Evolutionary conservation across 2,113 vertebrate genomes (phyloP).

Genomic region (Callionymus lyra): DNA sequence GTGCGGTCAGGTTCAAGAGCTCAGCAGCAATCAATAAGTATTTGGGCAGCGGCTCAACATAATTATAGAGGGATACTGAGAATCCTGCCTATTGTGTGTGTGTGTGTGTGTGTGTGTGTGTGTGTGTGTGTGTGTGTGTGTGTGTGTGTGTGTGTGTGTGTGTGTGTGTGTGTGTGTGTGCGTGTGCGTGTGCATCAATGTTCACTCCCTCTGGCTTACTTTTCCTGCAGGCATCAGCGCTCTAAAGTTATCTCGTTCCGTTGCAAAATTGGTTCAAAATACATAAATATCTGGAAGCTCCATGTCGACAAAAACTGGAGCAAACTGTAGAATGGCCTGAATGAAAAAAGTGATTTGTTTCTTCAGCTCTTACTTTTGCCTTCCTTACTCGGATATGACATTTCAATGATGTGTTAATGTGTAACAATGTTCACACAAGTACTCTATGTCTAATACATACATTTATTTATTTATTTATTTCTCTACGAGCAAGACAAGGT

Average conservation of each 20-base stretch:
- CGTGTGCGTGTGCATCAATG: not conserved
- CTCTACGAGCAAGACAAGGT: no score
- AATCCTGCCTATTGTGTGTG: slow-evolving; percentile 23
- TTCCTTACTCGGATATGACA: no score
- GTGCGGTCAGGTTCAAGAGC: slow-evolving; percentile 27
- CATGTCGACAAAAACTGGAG: no score
- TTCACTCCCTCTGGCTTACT: slow-evolving; percentile 1
- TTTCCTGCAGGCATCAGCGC: slow-evolving; percentile 7
- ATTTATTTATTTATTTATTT: no score
- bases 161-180: slow-evolving; percentile 1
- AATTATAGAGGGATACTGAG: slow-evolving; percentile 53
- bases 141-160: slow-evolving; percentile 7
- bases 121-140: slow-evolving; percentile 18
- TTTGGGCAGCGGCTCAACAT: slow-evolving; percentile 56
- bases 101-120: slow-evolving; percentile 11
- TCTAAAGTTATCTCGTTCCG: slow-evolving; percentile 5
- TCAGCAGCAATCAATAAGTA: slow-evolving; percentile 52
- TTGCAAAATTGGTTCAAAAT: slow-evolving; percentile 6
- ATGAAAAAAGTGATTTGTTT: no score
- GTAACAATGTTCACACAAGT: no score
- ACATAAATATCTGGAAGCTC: slow-evolving; percentile 1
- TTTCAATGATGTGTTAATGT: no score
- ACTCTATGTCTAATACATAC: no score
- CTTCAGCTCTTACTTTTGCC: no score
- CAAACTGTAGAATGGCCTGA: no score